These are phyloP conservation scores for Hippocampus kuda DNA, from an alignment of 2,797 vertebrate genomes.

Conservation along the genomic window DNA sequence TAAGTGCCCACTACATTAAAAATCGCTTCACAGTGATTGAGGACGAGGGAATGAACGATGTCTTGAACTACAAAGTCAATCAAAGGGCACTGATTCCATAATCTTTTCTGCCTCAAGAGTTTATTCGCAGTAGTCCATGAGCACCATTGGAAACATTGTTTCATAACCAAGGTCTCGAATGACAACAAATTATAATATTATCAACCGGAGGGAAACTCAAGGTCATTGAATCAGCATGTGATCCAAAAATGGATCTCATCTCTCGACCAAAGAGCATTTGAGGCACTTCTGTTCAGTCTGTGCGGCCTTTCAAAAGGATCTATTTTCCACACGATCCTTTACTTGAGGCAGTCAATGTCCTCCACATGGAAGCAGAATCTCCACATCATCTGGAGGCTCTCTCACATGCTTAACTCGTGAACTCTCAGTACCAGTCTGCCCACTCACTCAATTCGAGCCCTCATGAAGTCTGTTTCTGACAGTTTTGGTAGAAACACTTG, in stretches of 20 bases:
- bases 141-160: constrained; percentile 15
- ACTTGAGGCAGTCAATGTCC: background rate
- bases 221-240: background rate
- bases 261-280: background rate
- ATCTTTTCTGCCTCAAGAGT: constrained; percentile 28
- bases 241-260: background rate
- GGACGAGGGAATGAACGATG: background rate
- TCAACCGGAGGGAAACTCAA: background rate
- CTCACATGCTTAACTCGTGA: background rate
- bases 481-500: background rate
- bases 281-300: background rate
- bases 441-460: background rate
- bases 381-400: too few species aligned
- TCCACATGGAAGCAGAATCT: background rate
- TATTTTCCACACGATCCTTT: background rate
- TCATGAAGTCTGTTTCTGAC: constrained; percentile 2
- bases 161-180: constrained; percentile 19
- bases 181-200: constrained; percentile 5
- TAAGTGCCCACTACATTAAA: background rate
- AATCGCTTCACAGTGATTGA: background rate
- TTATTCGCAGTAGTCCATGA: constrained; percentile 17
- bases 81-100: constrained; percentile 9
- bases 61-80: background rate
- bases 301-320: background rate
- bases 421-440: background rate